Base-by-base conservation (phyloP, 1,140 invertebrate genomes). In the Rhizoglyphus robini region DNA sequence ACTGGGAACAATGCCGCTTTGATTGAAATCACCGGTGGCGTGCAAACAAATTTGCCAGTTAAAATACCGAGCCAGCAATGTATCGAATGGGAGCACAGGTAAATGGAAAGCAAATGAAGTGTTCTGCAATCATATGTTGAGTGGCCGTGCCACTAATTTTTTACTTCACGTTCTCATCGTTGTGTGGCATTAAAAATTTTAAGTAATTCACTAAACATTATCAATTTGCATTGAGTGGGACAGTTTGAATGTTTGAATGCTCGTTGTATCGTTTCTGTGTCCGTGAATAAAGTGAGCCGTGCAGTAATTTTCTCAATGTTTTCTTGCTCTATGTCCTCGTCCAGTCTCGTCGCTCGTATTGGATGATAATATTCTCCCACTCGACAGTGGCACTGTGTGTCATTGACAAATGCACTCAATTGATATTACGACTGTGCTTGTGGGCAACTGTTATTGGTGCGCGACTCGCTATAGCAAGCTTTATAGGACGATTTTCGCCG, bases 401-500 rank as follows among this genome's bases (percentile, higher is more conserved):
- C 23, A 54, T 11, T 54, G 51, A 54, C 51, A 54, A 54, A 27
- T 41, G 36, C 36, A 41, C 18, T 18, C 36, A 8, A 41, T 54
- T 54, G 51, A 54, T 23, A 54, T 54, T 54, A 23, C 51, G 51
- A 54, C 20, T 54, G 51, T 54, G 8, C 36, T n/a, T 41, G 8
- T n/a, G 36, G 18, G 8, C 51, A 20, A 54, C 51, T 8, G 8
- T 23, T 8, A 46, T 46, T 46, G 15, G 41, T 46, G 41, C 41
- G n/a, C n/a, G n/a, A n/a, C 41, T 46, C 41, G 41, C 41, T 46
- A n/a, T n/a, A n/a, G n/a, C n/a, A n/a, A 23, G 41, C 20, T 54
- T 54, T 54, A 54, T 54, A 54, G 51, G 51, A 54, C 51, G 8
- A 54, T 8, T 32, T 54, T 54, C 31, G 51, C 36, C n/a, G n/a